Percentiles rank a stretch among this genome's conserved stretches.
These are phyloP conservation scores for Prionchulus punctatus DNA, from an alignment of 2,888 invertebrate genomes.

Conservation along the genomic window DNA sequence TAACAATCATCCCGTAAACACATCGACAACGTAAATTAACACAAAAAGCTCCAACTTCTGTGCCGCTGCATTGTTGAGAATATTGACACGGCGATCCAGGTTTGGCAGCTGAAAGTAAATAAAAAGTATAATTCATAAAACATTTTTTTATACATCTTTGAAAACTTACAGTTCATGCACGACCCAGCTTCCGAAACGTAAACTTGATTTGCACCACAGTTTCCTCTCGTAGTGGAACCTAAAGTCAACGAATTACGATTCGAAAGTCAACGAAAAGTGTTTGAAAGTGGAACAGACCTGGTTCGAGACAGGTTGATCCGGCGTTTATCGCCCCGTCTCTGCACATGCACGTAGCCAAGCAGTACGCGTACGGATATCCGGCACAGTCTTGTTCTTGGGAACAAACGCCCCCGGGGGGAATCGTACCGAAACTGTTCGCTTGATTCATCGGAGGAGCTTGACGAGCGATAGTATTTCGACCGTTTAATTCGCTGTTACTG, in stretches of 20 bases:
- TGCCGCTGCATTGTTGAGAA: constrained; percentile 29
- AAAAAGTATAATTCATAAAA: not conserved
- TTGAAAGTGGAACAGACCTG: constrained; percentile 3
- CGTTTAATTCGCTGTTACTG: too few relatives aligned
- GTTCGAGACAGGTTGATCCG: constrained; percentile 25
- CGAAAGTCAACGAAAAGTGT: not conserved
- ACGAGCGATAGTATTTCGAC: not conserved
- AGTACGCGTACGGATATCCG: constrained; percentile 28
- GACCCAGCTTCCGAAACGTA: constrained; percentile 29
- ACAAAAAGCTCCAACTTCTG: constrained; percentile 29
- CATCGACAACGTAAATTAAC: constrained; percentile 16
- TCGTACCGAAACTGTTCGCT: not conserved
- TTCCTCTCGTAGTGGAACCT: constrained; percentile 12
- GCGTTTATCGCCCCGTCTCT: constrained; percentile 26
- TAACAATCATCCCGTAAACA: constrained; percentile 22
- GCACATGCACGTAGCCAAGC: constrained; percentile 26
- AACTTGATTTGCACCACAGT: constrained; percentile 24
- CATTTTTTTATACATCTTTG: not conserved
- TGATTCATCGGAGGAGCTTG: not conserved
- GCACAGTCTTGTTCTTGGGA: constrained; percentile 25
- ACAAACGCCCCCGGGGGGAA: constrained; percentile 16
- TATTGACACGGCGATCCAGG: constrained; percentile 31
- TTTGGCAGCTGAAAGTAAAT: constrained; percentile 20
- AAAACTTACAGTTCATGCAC: constrained; percentile 25
- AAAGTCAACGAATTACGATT: not conserved